These are phyloP conservation scores for Thalpophila matura DNA, from an alignment of 2,888 invertebrate genomes.

Conservation along the genomic window DNA sequence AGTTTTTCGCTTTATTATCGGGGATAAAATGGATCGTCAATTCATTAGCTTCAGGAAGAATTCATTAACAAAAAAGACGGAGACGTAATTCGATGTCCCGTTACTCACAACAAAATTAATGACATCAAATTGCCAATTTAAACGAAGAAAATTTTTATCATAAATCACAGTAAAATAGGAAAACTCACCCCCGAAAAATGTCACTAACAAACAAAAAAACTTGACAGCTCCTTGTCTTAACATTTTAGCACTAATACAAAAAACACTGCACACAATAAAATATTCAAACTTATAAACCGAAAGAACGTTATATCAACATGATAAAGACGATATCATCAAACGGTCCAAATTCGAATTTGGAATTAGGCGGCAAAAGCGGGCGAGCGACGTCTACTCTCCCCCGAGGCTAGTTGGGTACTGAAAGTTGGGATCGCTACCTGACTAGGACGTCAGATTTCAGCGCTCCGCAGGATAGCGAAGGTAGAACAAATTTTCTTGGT, in stretches of 20 bases:
- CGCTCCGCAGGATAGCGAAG: constrained; percentile 53
- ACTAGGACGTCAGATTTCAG: constrained; percentile 70
- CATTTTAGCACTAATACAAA: constrained; percentile 73
- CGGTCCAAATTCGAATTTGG: constrained; percentile 60
- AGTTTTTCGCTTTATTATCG: constrained; percentile 39
- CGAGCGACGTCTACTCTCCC: constrained; percentile 66
- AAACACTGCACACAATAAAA: constrained; percentile 63
- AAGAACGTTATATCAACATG: constrained; percentile 54
- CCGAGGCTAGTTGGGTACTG: constrained; percentile 71
- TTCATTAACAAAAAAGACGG: constrained; percentile 52
- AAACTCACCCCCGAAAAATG: constrained; percentile 83
- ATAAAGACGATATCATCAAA: constrained; percentile 56
- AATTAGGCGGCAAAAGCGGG: constrained; percentile 62
- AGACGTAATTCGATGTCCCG: constrained; percentile 46
- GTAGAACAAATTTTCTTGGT: constrained; percentile 38
- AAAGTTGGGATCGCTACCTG: constrained; percentile 65
- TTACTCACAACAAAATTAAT: constrained; percentile 48
- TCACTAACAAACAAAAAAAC: constrained; percentile 74
- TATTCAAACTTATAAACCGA: constrained; percentile 37
- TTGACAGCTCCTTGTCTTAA: constrained; percentile 70
- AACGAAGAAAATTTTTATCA: constrained; percentile 21
- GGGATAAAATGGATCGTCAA: constrained; percentile 48
- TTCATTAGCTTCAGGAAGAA: constrained; percentile 51
- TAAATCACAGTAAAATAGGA: constrained; percentile 35
- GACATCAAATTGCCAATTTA: constrained; percentile 41